phyloP scores from a whole-genome alignment of 2,888 invertebrate species.

The Amphipoea oculea region DNA sequence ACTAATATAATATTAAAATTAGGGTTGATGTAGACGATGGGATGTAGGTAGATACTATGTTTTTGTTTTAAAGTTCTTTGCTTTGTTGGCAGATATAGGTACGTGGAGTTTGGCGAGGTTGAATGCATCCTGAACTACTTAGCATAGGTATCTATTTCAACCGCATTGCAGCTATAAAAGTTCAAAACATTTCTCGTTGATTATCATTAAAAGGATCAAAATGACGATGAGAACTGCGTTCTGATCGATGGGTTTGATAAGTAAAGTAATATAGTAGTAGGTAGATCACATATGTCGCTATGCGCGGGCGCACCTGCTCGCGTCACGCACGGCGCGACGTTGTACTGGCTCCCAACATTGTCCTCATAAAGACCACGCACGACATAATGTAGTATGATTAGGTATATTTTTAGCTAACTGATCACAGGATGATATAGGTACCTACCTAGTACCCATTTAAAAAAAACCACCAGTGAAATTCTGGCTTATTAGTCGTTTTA shows the following conservation, averaged over 20 bases:
- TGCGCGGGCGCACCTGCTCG: conserved; percentile 65
- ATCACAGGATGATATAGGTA: not conserved
- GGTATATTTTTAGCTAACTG: conserved; percentile 25
- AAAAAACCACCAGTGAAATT: not conserved
- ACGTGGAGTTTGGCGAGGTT: not conserved
- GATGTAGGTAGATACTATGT: not conserved
- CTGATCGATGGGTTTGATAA: conserved; percentile 47
- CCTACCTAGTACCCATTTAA: not conserved
- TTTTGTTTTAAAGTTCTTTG: not conserved
- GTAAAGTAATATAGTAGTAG: conserved; percentile 27
- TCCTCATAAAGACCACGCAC: conserved; percentile 52
- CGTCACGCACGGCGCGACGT: conserved; percentile 61
- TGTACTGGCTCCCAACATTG: conserved; percentile 45
- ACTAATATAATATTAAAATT: not conserved
- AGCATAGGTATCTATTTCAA: not conserved
- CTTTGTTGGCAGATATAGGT: not conserved
- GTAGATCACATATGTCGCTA: conserved; percentile 39
- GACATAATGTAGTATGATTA: not conserved
- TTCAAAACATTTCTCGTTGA: not conserved
- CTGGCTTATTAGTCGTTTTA: not conserved
- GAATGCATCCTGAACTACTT: not conserved
- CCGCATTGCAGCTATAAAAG: not conserved
- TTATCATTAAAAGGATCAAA: conserved; percentile 29
- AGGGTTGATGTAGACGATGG: not conserved
- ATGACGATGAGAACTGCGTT: conserved; percentile 17